Evolutionary conservation across 1,140 invertebrate genomes (phyloP), one percentile per base, ranked within the genome.

Genomic region (Heliconius hewitsoni): DNA sequence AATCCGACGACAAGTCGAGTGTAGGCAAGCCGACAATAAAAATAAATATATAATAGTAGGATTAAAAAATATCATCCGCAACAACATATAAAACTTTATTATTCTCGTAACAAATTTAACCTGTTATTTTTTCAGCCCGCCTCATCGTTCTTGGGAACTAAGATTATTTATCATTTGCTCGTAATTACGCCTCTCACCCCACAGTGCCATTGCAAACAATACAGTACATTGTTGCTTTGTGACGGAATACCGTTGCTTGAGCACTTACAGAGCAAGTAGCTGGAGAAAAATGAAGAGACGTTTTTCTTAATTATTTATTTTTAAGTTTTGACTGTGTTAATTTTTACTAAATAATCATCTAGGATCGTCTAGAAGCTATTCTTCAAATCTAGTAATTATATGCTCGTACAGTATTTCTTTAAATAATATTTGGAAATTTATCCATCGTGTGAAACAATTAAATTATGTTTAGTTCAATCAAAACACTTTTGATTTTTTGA

Each of bases 101-200:
- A 66, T 0, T 9, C n/a, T 27, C 8, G 23, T 66, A 66, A 66
- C 60, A 66, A 66, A 66, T 66, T 66, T 27, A 66, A 66, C 60
- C 60, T 66, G 60, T 66, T 66, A 66, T 27, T 66, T 66, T 66
- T 66, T 66, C 60, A 27, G 23, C 11, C 60, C 60, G n/a, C 60
- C 60, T 13, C 60, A 66, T 66, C 60, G 60, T 66, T 66, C 60
- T 66, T 66, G 60, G 27, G 60, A 66, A 66, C 60, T 66, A 66
- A 66, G 60, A 66, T 66, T 66, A 66, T 66, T 66, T 66, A 66
- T 66, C 60, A 66, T 23, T 66, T 16, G 11, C 60, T 23, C 60
- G 60, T 66, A 66, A 66, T 66, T 66, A 30, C 57, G 16, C 60
- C 60, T 66, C 60, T 66, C 60, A 66, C 60, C 27, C 27, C 23